Percentiles rank a stretch among this genome's conserved stretches.
Evolutionary conservation across 1,140 invertebrate genomes (phyloP).

Genomic region (Drosophila sp.): DNA sequence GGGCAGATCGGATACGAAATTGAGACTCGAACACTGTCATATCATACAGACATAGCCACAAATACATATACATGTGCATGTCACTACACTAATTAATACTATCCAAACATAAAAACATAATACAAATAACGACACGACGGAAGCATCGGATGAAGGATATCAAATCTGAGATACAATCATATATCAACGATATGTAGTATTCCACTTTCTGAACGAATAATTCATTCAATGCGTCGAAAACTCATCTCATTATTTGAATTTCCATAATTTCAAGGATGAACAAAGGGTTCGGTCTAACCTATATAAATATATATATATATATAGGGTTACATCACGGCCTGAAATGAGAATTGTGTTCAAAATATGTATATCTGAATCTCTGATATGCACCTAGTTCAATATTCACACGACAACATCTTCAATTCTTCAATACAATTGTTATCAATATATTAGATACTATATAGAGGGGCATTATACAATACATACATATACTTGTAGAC

Average conservation of each 20-base stretch:
- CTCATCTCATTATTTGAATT: no score
- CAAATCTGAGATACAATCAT: background rate
- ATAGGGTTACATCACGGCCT: background rate
- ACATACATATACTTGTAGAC: background rate
- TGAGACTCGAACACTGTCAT: constrained; percentile 31
- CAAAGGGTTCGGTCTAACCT: no score
- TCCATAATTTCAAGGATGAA: no score
- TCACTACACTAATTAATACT: background rate
- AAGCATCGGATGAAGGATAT: constrained; percentile 10
- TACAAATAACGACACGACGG: background rate
- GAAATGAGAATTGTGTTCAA: constrained; percentile 12
- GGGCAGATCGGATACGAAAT: background rate
- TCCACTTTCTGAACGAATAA: no score
- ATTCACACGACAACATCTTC: constrained; percentile 20
- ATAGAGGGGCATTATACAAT: constrained; percentile 43
- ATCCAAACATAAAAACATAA: background rate
- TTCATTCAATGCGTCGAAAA: no score
- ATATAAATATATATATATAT: no score
- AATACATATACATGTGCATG: background rate
- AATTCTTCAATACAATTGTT: constrained; percentile 18
- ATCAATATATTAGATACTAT: constrained; percentile 24
- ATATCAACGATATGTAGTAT: background rate
- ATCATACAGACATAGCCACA: constrained; percentile 32
- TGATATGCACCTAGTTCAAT: constrained; percentile 30
- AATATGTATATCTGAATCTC: background rate